Evolutionary conservation across 2,888 invertebrate genomes (phyloP), one percentile per base, ranked within the genome.

Genomic region (Euplexia lucipara): DNA sequence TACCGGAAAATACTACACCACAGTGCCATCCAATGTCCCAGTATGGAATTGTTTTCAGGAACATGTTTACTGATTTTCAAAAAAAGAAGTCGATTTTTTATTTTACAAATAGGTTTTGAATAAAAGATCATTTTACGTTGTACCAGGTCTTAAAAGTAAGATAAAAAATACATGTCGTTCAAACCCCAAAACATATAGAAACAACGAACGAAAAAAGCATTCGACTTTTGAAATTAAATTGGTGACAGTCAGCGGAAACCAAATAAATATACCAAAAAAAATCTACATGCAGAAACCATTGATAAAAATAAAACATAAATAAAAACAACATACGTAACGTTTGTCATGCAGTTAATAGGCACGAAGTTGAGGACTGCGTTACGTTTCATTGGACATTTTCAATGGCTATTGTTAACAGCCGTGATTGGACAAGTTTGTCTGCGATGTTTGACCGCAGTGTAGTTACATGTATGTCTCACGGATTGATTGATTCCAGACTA

Each of bases 371-470:
- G 66, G 59, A 61, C 60, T 72, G 60, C 70, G 81, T 80, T 80
- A 76, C 85, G 83, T 81, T 73, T 78, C 82, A 81, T 71, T 79
- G 83, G 80, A 70, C 77, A 82, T 80, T 84, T 84, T 85, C 87
- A 88, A 88, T 86, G 69, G 85, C 83, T 79, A 84, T 89, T 88
- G 89, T 88, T 84, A 83, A 68, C 82, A 60, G 58, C 75, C 66
- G 73, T 87, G 87, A 88, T 88, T 88, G 87, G 83, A 81, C 80
- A 79, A 86, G 81, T 87, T 86, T 80, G 83, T 83, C 79, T 75
- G 78, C 71, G 61, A 78, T 79, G 82, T 71, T 79, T 82, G 82
- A 82, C 78, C 83, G 71, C 59, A 63, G 66, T 71, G 76, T 5
- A 26, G 26, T 26, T 26, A 26, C 26, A 26, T 69, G 62, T 64